phyloP scores from a whole-genome alignment of 2,113 vertebrate genomes.

The Hippocampus zosterae region DNA sequence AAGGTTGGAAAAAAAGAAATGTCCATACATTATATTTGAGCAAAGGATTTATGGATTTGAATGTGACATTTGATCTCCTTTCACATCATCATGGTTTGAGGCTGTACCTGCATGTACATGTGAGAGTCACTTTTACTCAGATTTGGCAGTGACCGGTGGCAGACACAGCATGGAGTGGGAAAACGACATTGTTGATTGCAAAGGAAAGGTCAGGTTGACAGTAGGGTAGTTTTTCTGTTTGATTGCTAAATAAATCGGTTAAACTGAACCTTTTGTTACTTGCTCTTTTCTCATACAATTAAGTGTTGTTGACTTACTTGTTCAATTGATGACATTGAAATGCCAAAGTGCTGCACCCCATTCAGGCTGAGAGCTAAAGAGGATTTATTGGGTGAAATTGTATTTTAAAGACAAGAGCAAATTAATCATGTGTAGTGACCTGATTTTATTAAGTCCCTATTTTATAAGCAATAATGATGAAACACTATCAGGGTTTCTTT shows the following conservation, averaged over 20 bases:
- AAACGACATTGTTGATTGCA: slow-evolving; percentile 5
- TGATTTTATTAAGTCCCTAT: background rate
- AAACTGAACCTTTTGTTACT: slow-evolving; percentile 2
- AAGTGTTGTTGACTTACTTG: slow-evolving; percentile 2
- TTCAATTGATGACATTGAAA: background rate
- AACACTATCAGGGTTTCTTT: background rate
- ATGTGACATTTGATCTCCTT: background rate
- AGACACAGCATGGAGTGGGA: background rate
- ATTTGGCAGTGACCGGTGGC: slow-evolving; percentile 2
- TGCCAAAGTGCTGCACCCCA: background rate
- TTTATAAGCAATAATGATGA: background rate
- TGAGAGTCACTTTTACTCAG: slow-evolving; percentile 5
- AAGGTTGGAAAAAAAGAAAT: background rate
- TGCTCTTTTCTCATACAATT: slow-evolving; percentile 1
- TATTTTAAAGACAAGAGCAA: background rate
- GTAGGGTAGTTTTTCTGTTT: slow-evolving; percentile 9
- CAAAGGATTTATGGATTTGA: background rate
- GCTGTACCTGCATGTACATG: background rate
- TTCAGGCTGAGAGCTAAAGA: background rate
- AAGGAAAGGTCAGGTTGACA: slow-evolving; percentile 3
- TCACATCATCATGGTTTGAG: background rate
- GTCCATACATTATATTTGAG: background rate
- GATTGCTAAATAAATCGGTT: slow-evolving; percentile 5
- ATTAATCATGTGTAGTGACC: background rate
- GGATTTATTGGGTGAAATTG: background rate